These are phyloP conservation scores for Styela clava DNA, from an alignment of 23 tunicate species.

Conservation along the genomic window DNA sequence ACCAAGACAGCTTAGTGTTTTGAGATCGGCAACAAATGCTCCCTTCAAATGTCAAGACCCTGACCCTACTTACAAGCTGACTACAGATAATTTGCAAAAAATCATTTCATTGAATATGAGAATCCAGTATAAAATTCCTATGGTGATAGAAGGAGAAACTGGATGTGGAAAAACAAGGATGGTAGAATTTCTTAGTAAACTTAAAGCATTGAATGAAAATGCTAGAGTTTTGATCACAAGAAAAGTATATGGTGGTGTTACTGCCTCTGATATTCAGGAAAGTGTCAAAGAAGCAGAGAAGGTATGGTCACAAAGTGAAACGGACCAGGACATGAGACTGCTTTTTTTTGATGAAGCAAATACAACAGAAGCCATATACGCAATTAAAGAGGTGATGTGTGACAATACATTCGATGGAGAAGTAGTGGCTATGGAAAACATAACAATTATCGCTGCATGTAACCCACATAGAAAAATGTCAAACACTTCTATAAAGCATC, in stretches of 20 bases:
- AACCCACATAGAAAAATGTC: constrained; percentile 52
- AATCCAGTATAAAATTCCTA: constrained; percentile 50
- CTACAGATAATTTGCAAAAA: constrained; percentile 54
- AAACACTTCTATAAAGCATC: constrained; percentile 35
- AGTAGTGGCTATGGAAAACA: constrained; percentile 1
- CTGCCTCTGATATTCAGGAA: constrained; percentile 35
- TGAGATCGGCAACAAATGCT: too few species aligned
- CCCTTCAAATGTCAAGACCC: too few species aligned
- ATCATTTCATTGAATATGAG: constrained; percentile 53
- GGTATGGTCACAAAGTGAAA: neutral
- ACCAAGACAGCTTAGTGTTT: too few species aligned
- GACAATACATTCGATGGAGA: constrained; percentile 52
- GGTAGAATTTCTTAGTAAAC: constrained; percentile 49
- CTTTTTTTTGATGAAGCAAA: constrained; percentile 73
- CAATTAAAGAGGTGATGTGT: constrained; percentile 72
- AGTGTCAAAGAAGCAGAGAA: constrained; percentile 31
- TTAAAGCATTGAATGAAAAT: constrained; percentile 27
- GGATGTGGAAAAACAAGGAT: constrained; percentile 74
- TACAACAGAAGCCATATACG: constrained; percentile 78
- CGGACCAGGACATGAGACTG: constrained; percentile 25
- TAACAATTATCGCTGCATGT: constrained; percentile 53
- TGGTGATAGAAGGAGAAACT: constrained; percentile 55
- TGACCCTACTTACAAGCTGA: constrained; percentile 48
- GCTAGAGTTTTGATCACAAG: constrained; percentile 27
- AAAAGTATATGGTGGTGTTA: constrained; percentile 63